phyloP scores from a whole-genome alignment of 2,888 invertebrate species.

The Gortyna flavago region DNA sequence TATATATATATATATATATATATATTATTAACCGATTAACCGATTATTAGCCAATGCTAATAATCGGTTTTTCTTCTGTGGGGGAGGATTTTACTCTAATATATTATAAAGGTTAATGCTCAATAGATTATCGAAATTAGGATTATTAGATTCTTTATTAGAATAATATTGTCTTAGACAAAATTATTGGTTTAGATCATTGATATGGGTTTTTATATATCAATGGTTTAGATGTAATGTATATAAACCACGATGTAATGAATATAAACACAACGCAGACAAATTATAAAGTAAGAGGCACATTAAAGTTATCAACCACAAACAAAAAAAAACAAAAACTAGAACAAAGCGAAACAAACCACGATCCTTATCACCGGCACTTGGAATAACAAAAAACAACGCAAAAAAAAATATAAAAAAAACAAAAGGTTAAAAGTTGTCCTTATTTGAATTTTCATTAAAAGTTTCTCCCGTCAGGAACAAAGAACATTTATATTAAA shows the following conservation, averaged over 20 bases:
- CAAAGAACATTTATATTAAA: constrained; percentile 91
- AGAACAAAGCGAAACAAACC: constrained; percentile 65
- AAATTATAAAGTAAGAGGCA: constrained; percentile 6
- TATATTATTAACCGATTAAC: too few species aligned
- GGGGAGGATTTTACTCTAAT: background rate
- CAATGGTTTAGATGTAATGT: background rate
- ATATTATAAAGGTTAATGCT: background rate
- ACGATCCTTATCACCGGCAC: constrained; percentile 73
- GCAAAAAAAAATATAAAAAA: constrained; percentile 76
- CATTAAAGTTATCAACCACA: constrained; percentile 43
- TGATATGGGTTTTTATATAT: too few species aligned
- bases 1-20: too few species aligned
- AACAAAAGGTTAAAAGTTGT: constrained; percentile 87
- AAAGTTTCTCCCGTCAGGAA: constrained; percentile 89
- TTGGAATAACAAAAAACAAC: constrained; percentile 83
- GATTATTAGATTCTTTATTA: too few species aligned
- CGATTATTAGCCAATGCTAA: too few species aligned
- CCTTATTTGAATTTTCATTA: constrained; percentile 89
- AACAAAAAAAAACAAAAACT: constrained; percentile 47
- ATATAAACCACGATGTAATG: too few species aligned
- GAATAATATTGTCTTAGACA: too few species aligned
- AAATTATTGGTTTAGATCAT: too few species aligned
- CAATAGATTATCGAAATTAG: background rate
- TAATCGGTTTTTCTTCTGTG: too few species aligned
- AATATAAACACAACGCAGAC: background rate